Evolutionary conservation across 2,113 vertebrate genomes (phyloP).

Genomic region (Crocuta crocuta): DNA sequence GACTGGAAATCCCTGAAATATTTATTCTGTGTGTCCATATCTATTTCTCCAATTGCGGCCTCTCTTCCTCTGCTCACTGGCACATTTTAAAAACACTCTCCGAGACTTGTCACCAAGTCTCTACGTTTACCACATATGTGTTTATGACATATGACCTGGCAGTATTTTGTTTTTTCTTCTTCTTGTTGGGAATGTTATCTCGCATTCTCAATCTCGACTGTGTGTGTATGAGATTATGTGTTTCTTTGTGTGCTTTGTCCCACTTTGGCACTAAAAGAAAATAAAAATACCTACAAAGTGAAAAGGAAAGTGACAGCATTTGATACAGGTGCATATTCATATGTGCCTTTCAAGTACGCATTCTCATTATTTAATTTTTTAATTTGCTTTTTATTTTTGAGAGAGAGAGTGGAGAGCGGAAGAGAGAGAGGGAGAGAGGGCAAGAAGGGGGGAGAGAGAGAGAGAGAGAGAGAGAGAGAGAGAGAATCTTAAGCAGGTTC

Average conservation of each 20-base stretch:
- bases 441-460: too few species aligned
- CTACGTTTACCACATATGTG: neutral
- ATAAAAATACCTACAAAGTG: neutral
- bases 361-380: slow-evolving; percentile 28
- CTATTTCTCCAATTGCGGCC: neutral
- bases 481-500: too few species aligned
- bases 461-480: too few species aligned
- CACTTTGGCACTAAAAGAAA: neutral
- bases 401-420: too few species aligned
- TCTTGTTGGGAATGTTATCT: neutral
- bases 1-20: neutral
- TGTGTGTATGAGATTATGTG: neutral
- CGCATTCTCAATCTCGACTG: neutral
- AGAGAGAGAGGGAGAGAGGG: too few species aligned
- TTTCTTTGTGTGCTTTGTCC: neutral
- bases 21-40: neutral
- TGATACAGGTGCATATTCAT: neutral
- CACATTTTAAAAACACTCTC: neutral
- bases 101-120: neutral
- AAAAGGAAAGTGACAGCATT: neutral
- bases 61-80: neutral
- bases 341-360: neutral
- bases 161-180: neutral
- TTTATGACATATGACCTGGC: neutral
- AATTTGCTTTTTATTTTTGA: too few species aligned